Percentiles rank a stretch among this genome's conserved stretches.
Evolutionary conservation across 2,113 vertebrate genomes (phyloP).

Genomic region (Pseudolaguvia tuberculata): DNA sequence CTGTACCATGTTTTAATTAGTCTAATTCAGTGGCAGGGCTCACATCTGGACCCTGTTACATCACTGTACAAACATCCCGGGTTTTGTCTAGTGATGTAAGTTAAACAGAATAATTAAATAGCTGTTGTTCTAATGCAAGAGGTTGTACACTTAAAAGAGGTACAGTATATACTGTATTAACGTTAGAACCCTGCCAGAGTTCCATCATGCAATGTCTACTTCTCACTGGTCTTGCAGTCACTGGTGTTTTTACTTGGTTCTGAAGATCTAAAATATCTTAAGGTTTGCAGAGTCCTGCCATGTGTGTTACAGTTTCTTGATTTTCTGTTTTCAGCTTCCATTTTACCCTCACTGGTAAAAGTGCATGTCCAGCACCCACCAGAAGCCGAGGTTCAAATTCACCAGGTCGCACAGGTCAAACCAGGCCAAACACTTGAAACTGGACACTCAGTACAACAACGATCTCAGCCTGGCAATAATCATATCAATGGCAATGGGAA

Average conservation of each 20-base stretch:
- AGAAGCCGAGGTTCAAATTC: conserved; percentile 68
- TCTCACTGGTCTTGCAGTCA: neutral
- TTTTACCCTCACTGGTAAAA: conserved; percentile 73
- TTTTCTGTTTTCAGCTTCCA: conserved; percentile 56
- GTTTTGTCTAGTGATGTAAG: conserved; percentile 24
- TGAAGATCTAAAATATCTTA: neutral
- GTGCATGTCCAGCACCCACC: conserved; percentile 75
- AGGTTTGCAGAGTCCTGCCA: neutral
- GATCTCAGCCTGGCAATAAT: conserved; percentile 61
- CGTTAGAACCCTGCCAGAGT: conserved; percentile 43
- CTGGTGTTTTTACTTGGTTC: neutral
- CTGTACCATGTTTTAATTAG: conserved; percentile 40
- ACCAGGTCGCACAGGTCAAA: conserved; percentile 72
- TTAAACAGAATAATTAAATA: conserved; percentile 7
- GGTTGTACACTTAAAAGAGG: conserved; percentile 10
- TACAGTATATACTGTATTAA: conserved; percentile 61
- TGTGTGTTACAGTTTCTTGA: neutral
- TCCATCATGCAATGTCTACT: conserved; percentile 44
- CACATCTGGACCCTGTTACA: conserved; percentile 43
- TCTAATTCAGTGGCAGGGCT: conserved; percentile 34
- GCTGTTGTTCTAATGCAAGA: neutral
- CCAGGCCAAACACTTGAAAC: conserved; percentile 64
- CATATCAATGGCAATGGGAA: conserved; percentile 38
- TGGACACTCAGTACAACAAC: conserved; percentile 72
- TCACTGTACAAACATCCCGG: conserved; percentile 37